A percentile compares a stretch with the other conserved stretches of the same genome.
These are phyloP conservation scores for Eristalinus aeneus DNA, from an alignment of 2,888 invertebrate species.

Conservation along the genomic window DNA sequence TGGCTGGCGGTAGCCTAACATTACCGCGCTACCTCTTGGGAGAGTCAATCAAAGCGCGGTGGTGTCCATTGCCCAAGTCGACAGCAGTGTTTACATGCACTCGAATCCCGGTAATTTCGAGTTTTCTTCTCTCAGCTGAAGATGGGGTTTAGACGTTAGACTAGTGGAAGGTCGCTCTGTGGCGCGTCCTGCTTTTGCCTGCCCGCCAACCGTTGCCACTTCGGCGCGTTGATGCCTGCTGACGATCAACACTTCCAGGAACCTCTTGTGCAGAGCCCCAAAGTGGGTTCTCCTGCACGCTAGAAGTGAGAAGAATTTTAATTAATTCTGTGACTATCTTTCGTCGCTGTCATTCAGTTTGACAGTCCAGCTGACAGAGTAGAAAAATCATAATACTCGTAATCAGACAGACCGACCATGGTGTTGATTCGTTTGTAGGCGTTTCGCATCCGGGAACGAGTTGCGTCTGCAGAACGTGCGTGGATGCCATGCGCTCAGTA, in stretches of 20 bases:
- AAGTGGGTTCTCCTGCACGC: background rate
- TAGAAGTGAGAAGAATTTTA: slow-evolving; percentile 60
- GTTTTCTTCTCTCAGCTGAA: slow-evolving; percentile 18
- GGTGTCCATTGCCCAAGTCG: slow-evolving; percentile 24
- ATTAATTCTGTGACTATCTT: slow-evolving; percentile 68
- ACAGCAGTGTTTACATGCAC: slow-evolving; percentile 60
- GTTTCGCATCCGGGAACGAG: slow-evolving; percentile 45
- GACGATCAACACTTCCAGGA: slow-evolving; percentile 54
- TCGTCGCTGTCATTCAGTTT: slow-evolving; percentile 66
- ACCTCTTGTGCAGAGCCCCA: slow-evolving; percentile 13
- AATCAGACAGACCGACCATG: slow-evolving; percentile 41
- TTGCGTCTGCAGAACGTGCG: background rate
- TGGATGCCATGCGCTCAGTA: slow-evolving; percentile 15
- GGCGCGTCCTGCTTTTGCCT: background rate
- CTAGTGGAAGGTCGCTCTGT: slow-evolving; percentile 39
- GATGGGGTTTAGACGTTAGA: slow-evolving; percentile 40
- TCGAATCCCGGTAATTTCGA: slow-evolving; percentile 58
- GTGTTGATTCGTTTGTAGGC: slow-evolving; percentile 45
- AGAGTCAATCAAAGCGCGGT: slow-evolving; percentile 44
- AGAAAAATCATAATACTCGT: slow-evolving; percentile 65
- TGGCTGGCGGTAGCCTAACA: slow-evolving; percentile 66
- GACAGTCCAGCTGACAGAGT: slow-evolving; percentile 61
- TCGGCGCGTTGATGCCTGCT: slow-evolving; percentile 36
- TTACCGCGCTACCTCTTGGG: slow-evolving; percentile 48
- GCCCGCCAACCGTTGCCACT: slow-evolving; percentile 5